Evolutionary conservation across 1,140 invertebrate species (phyloP), one percentile per base, ranked within the genome.

Genomic region (Aphidius ervi): DNA sequence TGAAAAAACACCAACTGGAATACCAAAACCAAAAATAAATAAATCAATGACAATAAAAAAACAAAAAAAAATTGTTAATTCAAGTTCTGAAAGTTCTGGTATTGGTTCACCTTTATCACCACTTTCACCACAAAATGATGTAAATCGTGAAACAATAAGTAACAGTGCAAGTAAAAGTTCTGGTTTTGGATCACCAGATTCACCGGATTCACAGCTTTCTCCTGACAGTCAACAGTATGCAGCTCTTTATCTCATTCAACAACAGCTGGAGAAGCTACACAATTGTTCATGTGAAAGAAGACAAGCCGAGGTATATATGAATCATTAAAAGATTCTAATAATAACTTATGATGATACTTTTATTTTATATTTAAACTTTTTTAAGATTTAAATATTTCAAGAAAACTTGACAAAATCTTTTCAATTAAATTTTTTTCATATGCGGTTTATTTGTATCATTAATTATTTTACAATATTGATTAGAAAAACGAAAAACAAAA

Each of bases 21-120:
- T 74, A 47, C 73, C 72, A 0, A 69, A 61, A 54, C 62, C 59
- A 5, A 73, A 56, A 49, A 50, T 65, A 20, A 54, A 37, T 10
- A 67, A 46, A 10, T 61, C 58, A 0, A 0, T 61, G 55, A 61
- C 61, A 9, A 31, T 31, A 31, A 31, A 31, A 31, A 31, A 31
- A 31, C 23, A 31, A 31, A 31, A 31, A 31, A 59, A 68, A 16
- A 39, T 76, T 10, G 71, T 68, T 40, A 74, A 69, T 60, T 76
- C 74, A 4, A 75, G 72, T 37, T 76, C 74, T 3, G 74, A 76
- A 46, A 76, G 74, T 58, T 76, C 74, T 0, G 74, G 74, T 3
- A 71, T 76, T 3, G 73, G 67, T 1, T 76, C 74, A 9, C 74
- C 73, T 4, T 59, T 75, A 37, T 76, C 74, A n/a, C 74, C 74